Evolutionary conservation across 2,113 vertebrate genomes (phyloP).

Genomic region (Crotalus horridus): DNA sequence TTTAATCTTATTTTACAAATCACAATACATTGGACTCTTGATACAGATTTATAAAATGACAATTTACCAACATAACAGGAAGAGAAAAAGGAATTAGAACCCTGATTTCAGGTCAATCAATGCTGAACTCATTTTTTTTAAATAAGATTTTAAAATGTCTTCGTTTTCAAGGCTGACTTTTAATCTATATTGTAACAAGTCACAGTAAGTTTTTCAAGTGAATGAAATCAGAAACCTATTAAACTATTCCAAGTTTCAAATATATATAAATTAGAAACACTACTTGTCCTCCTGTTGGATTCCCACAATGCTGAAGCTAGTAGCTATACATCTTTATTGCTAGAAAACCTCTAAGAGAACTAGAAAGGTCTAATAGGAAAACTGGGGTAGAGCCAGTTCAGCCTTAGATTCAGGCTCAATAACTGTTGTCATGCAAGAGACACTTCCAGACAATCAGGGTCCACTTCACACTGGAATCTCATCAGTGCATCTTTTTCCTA

Average conservation of each 20-base stretch:
- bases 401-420: neutral
- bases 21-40: slow-evolving; percentile 54
- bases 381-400: neutral
- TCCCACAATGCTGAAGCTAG: neutral
- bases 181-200: slow-evolving; percentile 36
- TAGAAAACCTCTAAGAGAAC: slow-evolving; percentile 35
- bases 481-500: neutral
- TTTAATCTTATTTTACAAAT: slow-evolving; percentile 67
- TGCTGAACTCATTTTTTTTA: slow-evolving; percentile 44
- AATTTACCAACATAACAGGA: slow-evolving; percentile 35
- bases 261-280: neutral
- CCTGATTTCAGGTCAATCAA: slow-evolving; percentile 34
- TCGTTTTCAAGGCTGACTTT: slow-evolving; percentile 35
- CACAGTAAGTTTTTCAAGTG: slow-evolving; percentile 19
- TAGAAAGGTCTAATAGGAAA: slow-evolving; percentile 5
- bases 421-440: neutral
- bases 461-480: neutral
- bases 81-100: slow-evolving; percentile 42
- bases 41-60: slow-evolving; percentile 64
- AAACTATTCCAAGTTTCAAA: neutral
- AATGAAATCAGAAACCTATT: slow-evolving; percentile 16
- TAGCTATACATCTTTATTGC: slow-evolving; percentile 46
- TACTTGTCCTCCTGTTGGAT: slow-evolving; percentile 4
- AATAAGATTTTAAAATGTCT: slow-evolving; percentile 44
- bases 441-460: neutral